Percentiles rank a stretch among this genome's conserved stretches.
Conservation (phyloP, 2,113 vertebrate genomes). For the Thymallus thymallus region DNA sequence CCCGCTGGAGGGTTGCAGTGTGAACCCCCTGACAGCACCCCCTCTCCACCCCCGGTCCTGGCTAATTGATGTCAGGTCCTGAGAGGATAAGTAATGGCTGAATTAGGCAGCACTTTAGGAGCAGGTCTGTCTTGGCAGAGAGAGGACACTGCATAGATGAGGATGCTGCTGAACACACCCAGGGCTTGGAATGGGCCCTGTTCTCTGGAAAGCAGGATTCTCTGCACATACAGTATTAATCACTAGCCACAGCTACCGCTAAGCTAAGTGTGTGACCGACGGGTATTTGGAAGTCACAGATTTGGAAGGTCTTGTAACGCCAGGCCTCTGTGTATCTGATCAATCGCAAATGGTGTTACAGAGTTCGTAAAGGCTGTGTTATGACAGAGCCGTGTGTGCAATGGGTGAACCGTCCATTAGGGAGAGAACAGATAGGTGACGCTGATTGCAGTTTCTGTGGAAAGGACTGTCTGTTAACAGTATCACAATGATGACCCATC, state of each 20-base stretch:
- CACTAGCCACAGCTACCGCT: neutral
- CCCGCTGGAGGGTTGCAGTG: neutral
- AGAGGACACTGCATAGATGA: neutral
- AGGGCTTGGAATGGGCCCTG: neutral
- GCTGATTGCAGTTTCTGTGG: neutral
- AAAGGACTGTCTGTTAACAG: neutral
- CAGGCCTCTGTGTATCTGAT: neutral
- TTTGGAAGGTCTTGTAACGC: too few relatives aligned
- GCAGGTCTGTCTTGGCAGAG: neutral
- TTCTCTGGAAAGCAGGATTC: neutral
- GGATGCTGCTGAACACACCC: neutral
- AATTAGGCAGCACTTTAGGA: constrained; percentile 15
- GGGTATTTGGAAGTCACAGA: too few relatives aligned
- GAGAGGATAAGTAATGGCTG: constrained; percentile 24
- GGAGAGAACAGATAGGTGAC: neutral
- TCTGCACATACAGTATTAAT: neutral
- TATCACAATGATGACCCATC: neutral
- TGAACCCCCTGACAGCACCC: neutral
- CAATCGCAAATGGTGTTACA: neutral
- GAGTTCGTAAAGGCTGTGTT: neutral
- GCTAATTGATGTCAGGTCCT: constrained; percentile 24
- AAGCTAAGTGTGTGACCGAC: too few relatives aligned
- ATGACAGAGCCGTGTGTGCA: neutral
- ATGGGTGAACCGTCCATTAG: neutral
- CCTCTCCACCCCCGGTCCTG: constrained; percentile 1